A percentile compares a stretch with the other conserved stretches of the same genome.
Conservation (phyloP, 2,888 invertebrate genomes). For the Itoplectis maculator region DNA sequence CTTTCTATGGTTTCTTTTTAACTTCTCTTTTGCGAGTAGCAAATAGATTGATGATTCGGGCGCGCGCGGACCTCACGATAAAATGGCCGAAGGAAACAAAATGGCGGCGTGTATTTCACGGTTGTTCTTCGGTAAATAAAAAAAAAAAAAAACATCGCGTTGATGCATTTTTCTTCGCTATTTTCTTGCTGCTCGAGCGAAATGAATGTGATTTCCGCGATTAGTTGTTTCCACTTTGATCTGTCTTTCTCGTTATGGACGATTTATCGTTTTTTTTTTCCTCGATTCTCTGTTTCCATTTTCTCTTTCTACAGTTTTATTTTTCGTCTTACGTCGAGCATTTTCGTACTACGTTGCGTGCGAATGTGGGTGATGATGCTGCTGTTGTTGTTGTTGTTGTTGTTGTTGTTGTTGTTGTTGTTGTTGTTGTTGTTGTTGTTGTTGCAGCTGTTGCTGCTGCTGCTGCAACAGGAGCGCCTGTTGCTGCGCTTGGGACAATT, state of each 20-base stretch:
- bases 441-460: slow-evolving; percentile 72
- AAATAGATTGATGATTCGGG: neutral
- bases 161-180: slow-evolving; percentile 12
- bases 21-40: neutral
- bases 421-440: slow-evolving; percentile 71
- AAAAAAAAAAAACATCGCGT: slow-evolving; percentile 5
- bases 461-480: slow-evolving; percentile 70
- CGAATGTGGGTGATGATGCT: slow-evolving; percentile 74
- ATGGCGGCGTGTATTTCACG: slow-evolving; percentile 35
- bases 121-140: slow-evolving; percentile 22
- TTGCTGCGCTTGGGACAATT: slow-evolving; percentile 77
- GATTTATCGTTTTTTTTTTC: slow-evolving; percentile 56
- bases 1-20: slow-evolving; percentile 8
- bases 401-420: slow-evolving; percentile 53
- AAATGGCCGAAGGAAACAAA: slow-evolving; percentile 57
- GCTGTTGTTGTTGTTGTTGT: slow-evolving; percentile 48
- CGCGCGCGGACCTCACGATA: slow-evolving; percentile 12
- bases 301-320: slow-evolving; percentile 30
- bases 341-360: slow-evolving; percentile 61
- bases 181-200: neutral
- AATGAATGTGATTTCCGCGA: slow-evolving; percentile 22
- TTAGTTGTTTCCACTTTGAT: slow-evolving; percentile 12
- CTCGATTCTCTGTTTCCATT: neutral
- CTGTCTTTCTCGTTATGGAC: slow-evolving; percentile 48
- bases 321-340: slow-evolving; percentile 21